Evolutionary conservation across 1,140 invertebrate species (phyloP), one percentile per base, ranked within the genome.

Genomic region (Drosophila kurseongensis): DNA sequence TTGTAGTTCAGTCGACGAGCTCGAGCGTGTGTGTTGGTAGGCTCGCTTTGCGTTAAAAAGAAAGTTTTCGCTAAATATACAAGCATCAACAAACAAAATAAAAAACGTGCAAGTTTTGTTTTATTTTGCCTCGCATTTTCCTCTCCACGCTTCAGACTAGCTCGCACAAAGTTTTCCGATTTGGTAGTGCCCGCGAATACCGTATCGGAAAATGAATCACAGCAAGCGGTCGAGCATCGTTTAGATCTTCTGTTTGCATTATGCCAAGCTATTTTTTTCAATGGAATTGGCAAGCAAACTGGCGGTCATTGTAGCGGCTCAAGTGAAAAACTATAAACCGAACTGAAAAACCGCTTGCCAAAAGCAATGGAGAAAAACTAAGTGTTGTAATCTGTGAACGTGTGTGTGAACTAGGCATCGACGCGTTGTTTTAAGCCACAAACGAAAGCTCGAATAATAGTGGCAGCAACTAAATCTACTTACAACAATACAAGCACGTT

Each of bases 31-130:
- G 76, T 63, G 66, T 80, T 61, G 61, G 69, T 66, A 61, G 71
- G 75, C 71, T 88, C 58, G 71, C 76, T 76, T 79, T 58, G 66
- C 66, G 57, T 62, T 68, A 59, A 88, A 88, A 83, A 88, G 83
- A 88, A 88, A 88, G 83, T 88, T 88, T 84, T 56, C 18, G 76
- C 80, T 73, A 68, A 83, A 82, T 62, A 62, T 78, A 75, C 78
- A 79, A 84, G 66, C 67, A 78, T 77, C 51, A 80, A 88, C 57
- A 86, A 88, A 61, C 68, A 74, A 75, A 74, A 44, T 56, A 48
- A 69, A 84, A 81, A 86, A 63, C 78, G 56, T 44, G 75, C 57
- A 63, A 66, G 48, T 66, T 73, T 79, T 60, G 67, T 69, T 83
- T 88, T 88, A 67, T 89, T 83, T 80, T 75, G 52, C 67, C 61